Evolutionary conservation across 2,113 vertebrate species (phyloP), one percentile per base, ranked within the genome.

Genomic region (Trogon surrucura): DNA sequence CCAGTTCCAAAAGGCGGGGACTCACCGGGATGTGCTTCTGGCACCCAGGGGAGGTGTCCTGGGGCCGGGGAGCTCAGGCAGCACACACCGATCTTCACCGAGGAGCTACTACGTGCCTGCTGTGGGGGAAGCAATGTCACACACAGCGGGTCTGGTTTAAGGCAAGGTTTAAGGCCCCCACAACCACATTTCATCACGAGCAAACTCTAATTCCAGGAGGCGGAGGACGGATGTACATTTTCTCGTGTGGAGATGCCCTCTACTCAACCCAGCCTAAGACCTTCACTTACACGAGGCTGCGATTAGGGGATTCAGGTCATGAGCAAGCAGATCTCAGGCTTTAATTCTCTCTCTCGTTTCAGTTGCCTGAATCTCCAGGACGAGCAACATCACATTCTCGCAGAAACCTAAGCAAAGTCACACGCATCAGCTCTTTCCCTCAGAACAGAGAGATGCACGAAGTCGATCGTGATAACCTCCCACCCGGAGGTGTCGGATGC

Each of bases 251-350:
- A 84, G 50, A 69, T 69, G 91, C 91, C 95, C 91, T 96, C 90
- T 79, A 81, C 65, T 71, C 90, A 91, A 89, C 65, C 77, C 88
- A 81, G 83, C 51, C 90, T 92, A 93, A 95, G 75, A 96, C 58
- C 89, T 93, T 71, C 88, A 48, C 88, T 86, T 88, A 88, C 15
- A 2, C 0, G 2, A 85, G 69, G 64, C 82, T 91, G 69, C 45
- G 95, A 96, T 97, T 93, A 96, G 85, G 45, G 80, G 88, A 96
- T 93, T 96, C 90, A 71, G 90, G 92, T 95, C 90, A 95, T 53
- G 75, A 94, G 74, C 93, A 94, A 94, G 96, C 72, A 96, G 72
- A 93, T 93, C 85, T 79, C 83, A 16, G 0, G 1, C 62, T 93
- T 93, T 93, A 96, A 93, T 94, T 93, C 93, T 90, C 81, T 87